phyloP scores from a whole-genome alignment of 2,797 vertebrate genomes.

The Euthynnus affinis region DNA sequence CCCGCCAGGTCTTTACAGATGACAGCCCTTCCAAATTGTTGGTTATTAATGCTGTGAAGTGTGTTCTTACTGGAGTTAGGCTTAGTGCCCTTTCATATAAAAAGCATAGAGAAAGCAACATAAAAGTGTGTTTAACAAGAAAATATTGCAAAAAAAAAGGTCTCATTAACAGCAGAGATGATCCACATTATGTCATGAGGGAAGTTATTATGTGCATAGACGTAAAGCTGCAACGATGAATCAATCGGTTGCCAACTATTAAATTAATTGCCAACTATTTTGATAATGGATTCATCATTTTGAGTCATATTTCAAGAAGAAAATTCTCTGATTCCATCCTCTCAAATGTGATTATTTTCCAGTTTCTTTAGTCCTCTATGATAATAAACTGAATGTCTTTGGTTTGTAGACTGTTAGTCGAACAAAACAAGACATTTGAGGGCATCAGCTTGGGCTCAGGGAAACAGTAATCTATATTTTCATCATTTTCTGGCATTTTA shows the following conservation, averaged over 20 bases:
- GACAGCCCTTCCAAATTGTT: slow-evolving; percentile 1
- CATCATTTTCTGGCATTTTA: too few relatives aligned
- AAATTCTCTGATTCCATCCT: background rate
- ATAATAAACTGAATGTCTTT: too few relatives aligned
- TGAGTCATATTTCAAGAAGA: background rate
- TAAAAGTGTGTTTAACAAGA: background rate
- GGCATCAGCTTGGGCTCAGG: too few relatives aligned
- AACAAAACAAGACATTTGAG: too few relatives aligned
- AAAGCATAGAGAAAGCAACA: background rate
- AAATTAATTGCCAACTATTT: too few relatives aligned
- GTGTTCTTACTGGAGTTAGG: slow-evolving; percentile 24
- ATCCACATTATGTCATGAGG: background rate
- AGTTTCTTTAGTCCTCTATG: too few relatives aligned
- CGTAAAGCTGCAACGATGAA: background rate
- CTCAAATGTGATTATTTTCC: too few relatives aligned
- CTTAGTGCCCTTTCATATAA: background rate
- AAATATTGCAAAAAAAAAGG: background rate
- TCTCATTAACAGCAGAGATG: background rate
- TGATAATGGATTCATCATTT: background rate
- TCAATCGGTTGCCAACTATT: too few relatives aligned
- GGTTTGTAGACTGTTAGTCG: too few relatives aligned
- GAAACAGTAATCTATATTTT: too few relatives aligned
- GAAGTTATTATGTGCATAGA: background rate
- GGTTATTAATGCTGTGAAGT: slow-evolving; percentile 12
- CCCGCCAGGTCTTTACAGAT: slow-evolving; percentile 24